Evolutionary conservation across 2,888 invertebrate genomes (phyloP), one percentile per base, ranked within the genome.

Genomic region (Cataglyphis rosenhaueri): DNA sequence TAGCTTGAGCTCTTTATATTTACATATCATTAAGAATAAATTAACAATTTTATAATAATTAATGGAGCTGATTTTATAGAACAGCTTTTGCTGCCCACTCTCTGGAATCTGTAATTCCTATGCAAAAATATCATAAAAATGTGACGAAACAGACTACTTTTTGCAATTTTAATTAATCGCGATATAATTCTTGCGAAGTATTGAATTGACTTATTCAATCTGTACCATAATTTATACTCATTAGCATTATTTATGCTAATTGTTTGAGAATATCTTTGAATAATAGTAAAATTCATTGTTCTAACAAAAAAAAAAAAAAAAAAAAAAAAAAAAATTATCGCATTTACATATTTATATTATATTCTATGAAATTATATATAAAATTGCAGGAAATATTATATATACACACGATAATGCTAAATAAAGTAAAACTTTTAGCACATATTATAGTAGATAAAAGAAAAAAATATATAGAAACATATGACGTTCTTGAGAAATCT

Each of bases 81-180:
- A 73, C 25, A 61, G n/a, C 41, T 73, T n/a, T 29, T 38, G 41
- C 29, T 8, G 35, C 3, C 18, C 29, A 8, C 55, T 81, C 83
- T 85, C 82, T 52, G 12, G 1, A 57, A n/a, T 48, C 10, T 18
- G 48, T 32, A 35, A 21, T 18, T 48, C 21, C 35, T 48, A 64
- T 21, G 73, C 82, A 75, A 44, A 55, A 57, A 84, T 66, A n/a
- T 38, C 62, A 64, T 62, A 83, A 84, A 88, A 86, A 85, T 85
- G 86, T 87, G 86, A 91, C 85, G 86, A 87, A 91, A 88, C 84
- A 86, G 87, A 86, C 83, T 82, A 81, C 68, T 85, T 89, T 88
- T 91, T 89, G 84, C 85, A 64, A 74, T 73, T 61, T 73, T 59
- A 18, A 61, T 64, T 83, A 89, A 85, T 76, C 83, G 81, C 83